Evolutionary conservation across 2,888 invertebrate genomes (phyloP), one percentile per base, ranked within the genome.

Genomic region (Meteorus colon): DNA sequence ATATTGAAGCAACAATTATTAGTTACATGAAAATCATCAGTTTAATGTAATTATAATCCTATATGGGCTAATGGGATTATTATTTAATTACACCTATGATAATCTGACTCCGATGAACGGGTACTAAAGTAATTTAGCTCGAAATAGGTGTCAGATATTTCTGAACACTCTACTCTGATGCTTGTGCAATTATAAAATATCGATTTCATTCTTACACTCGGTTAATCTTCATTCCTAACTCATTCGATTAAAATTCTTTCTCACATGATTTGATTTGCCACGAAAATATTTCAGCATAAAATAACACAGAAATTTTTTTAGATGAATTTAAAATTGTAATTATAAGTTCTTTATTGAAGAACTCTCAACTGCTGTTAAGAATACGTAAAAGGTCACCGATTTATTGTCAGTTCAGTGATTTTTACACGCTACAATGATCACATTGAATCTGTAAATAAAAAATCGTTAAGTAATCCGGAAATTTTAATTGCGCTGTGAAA

Each of bases 31-130:
- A 10, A 1, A 66, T 66, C 41, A 37, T 37, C 37, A 37, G 19
- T 41, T 41, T 68, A 51, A 51, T 68, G 6, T 62, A 62, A n/a
- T 4, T 63, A 63, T 66, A 73, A 73, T 73, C 66, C 73, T 66
- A 74, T 68, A 74, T 67, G 29, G 34, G 31, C 31, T 74, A 74
- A 74, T 62, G 34, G 51, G 78, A 73, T 77, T 79, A 79, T 79
- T 77, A 75, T 73, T 77, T 77, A 77, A 79, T 79, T 77, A 79
- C 77, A 77, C 79, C 75, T 77, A 77, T 74, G 78, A 78, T 78
- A 78, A 78, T 78, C 78, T 75, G 75, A 73, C 77, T 76, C 74
- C 78, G 74, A 78, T 71, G 76, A 78, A 76, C 67, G 73, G 75
- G 71, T 79, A 75, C 77, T 76, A 71, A 75, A 77, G 73, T 75